phyloP scores from a whole-genome alignment of 2,888 invertebrate species.

The Odontomyia ornata region DNA sequence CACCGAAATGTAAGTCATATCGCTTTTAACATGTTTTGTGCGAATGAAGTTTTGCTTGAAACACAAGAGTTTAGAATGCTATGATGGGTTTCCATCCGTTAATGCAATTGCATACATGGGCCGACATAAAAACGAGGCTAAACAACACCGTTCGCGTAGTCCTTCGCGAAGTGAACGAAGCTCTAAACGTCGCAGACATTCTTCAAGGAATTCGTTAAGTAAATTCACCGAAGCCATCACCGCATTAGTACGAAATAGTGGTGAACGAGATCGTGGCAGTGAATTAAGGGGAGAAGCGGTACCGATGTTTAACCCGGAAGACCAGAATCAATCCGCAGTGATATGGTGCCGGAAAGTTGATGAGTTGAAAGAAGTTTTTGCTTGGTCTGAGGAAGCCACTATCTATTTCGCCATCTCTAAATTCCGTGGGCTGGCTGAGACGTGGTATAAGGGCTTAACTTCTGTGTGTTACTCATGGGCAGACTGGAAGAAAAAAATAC shows the following conservation, averaged over 20 bases:
- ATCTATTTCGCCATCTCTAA: conserved; percentile 44
- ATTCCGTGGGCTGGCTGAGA: conserved; percentile 27
- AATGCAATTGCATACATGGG: no score
- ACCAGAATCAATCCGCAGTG: conserved; percentile 31
- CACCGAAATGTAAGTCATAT: no score
- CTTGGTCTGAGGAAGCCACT: conserved; percentile 38
- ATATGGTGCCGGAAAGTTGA: conserved; percentile 39
- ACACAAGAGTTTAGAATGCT: no score
- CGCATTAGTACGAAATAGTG: background rate
- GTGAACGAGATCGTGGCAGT: background rate
- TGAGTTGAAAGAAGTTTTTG: conserved; percentile 34
- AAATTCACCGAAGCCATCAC: background rate
- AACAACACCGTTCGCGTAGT: background rate
- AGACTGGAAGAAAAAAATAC: conserved; percentile 30
- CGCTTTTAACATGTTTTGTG: no score
- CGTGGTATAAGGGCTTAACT: conserved; percentile 28
- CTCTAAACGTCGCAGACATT: background rate
- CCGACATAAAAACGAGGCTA: no score
- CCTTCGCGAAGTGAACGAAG: background rate
- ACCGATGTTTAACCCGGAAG: conserved; percentile 42
- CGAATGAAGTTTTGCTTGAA: no score
- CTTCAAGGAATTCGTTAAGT: background rate
- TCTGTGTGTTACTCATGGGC: conserved; percentile 6
- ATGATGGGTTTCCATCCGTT: no score
- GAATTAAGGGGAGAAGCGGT: conserved; percentile 24